phyloP scores from a whole-genome alignment of 1,140 invertebrate species.

The Bombus vancouverensis region DNA sequence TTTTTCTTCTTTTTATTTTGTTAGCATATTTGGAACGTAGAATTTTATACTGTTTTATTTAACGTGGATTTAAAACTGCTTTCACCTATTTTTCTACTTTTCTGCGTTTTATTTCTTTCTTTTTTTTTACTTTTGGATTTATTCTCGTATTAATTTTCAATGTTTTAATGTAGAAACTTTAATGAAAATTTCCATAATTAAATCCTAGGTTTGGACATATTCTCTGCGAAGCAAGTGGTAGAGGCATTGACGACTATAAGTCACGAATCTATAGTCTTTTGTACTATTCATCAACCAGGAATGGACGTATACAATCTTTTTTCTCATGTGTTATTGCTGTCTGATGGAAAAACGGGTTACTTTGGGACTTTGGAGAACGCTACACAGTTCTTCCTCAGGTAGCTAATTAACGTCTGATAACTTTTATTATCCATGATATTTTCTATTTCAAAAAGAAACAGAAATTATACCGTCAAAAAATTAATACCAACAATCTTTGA shows the following conservation, averaged over 20 bases:
- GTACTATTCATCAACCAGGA: conserved; percentile 94
- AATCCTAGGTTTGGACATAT: conserved; percentile 86
- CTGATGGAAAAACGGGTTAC: conserved; percentile 83
- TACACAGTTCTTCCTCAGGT: conserved; percentile 62
- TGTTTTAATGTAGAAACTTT: neutral
- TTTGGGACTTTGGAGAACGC: conserved; percentile 75
- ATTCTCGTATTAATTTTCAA: neutral
- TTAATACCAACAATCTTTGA: neutral
- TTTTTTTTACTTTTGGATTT: neutral
- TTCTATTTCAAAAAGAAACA: neutral
- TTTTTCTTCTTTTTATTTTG: neutral
- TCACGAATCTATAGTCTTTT: conserved; percentile 89
- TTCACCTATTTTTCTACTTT: neutral
- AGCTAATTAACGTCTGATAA: neutral
- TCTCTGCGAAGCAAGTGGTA: conserved; percentile 86
- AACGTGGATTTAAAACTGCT: neutral
- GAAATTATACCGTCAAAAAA: neutral
- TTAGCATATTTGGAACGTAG: neutral
- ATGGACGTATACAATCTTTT: conserved; percentile 88
- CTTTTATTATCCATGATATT: neutral
- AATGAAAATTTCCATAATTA: neutral
- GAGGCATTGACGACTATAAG: conserved; percentile 86
- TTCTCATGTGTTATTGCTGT: conserved; percentile 84
- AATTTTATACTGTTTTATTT: neutral
- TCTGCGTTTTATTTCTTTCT: no score